Conservation (phyloP, 2,888 invertebrate genomes). For the Agrochola lota region DNA sequence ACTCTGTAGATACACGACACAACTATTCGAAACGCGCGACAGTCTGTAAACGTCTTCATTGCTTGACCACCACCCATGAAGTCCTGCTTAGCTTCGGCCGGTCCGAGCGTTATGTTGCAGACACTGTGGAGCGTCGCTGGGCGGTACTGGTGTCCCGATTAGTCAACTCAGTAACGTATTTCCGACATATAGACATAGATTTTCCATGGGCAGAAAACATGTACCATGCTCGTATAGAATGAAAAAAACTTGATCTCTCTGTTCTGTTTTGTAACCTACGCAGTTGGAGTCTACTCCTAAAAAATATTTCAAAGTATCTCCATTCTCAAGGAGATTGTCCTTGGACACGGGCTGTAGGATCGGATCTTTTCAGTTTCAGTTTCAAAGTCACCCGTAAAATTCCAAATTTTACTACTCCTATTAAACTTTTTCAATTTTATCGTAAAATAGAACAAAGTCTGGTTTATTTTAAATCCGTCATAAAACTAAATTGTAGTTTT, state of each 20-base stretch:
- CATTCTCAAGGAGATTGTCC: constrained; percentile 6
- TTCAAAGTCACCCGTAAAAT: constrained; percentile 45
- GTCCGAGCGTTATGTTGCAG: too few relatives aligned
- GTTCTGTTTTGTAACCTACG: constrained; percentile 1
- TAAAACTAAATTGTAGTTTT: constrained; percentile 35
- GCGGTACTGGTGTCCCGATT: too few relatives aligned
- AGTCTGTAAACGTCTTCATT: too few relatives aligned
- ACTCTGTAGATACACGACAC: too few relatives aligned
- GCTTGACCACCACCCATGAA: too few relatives aligned
- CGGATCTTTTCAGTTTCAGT: constrained; percentile 34
- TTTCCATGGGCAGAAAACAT: neutral
- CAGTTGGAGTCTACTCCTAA: constrained; percentile 14
- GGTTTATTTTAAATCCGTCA: constrained; percentile 19
- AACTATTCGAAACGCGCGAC: too few relatives aligned
- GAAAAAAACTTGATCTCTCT: neutral
- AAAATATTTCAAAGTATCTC: neutral
- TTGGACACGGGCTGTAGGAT: constrained; percentile 24
- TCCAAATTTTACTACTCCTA: constrained; percentile 41
- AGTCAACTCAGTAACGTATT: too few relatives aligned
- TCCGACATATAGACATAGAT: too few relatives aligned
- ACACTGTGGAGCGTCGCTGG: too few relatives aligned
- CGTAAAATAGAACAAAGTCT: constrained; percentile 33
- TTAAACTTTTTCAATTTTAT: constrained; percentile 50
- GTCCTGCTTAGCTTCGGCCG: too few relatives aligned
- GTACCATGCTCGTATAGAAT: neutral